Evolutionary conservation across 2,888 invertebrate genomes (phyloP).

Genomic region (Brachypterus glaber): DNA sequence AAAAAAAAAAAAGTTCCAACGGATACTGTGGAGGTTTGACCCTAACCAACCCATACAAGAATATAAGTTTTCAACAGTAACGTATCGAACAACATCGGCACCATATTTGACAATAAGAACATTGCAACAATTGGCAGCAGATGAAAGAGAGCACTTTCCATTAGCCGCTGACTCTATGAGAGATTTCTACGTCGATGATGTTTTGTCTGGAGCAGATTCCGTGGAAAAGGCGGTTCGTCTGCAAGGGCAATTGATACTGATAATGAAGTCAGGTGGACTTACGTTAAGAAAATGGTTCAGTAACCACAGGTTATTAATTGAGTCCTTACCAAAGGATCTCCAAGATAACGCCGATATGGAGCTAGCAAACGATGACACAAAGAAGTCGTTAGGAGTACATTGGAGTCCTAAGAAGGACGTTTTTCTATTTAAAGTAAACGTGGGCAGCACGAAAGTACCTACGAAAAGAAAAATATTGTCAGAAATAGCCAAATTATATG

Average conservation of each 20-base stretch:
- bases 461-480: too few relatives aligned
- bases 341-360: constrained; percentile 7
- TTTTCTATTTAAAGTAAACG: too few relatives aligned
- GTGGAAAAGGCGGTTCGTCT: constrained; percentile 7
- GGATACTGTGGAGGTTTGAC: too few relatives aligned
- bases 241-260: constrained; percentile 5
- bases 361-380: constrained; percentile 7
- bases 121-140: too few relatives aligned
- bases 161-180: too few relatives aligned
- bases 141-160: too few relatives aligned
- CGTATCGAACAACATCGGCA: constrained; percentile 19
- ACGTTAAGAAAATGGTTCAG: constrained; percentile 14
- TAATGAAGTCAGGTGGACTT: constrained; percentile 4
- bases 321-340: constrained; percentile 3
- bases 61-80: constrained; percentile 19
- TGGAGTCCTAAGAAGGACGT: constrained; percentile 8
- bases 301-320: constrained; percentile 8
- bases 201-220: constrained; percentile 9
- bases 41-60: too few relatives aligned
- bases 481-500: constrained; percentile 19
- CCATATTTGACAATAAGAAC: constrained; percentile 17
- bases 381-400: constrained; percentile 8
- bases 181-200: too few relatives aligned
- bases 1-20: constrained; percentile 19
- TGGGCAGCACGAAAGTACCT: too few relatives aligned